Evolutionary conservation across 2,888 invertebrate species (phyloP), one percentile per base, ranked within the genome.

Genomic region (Pteria penguin): DNA sequence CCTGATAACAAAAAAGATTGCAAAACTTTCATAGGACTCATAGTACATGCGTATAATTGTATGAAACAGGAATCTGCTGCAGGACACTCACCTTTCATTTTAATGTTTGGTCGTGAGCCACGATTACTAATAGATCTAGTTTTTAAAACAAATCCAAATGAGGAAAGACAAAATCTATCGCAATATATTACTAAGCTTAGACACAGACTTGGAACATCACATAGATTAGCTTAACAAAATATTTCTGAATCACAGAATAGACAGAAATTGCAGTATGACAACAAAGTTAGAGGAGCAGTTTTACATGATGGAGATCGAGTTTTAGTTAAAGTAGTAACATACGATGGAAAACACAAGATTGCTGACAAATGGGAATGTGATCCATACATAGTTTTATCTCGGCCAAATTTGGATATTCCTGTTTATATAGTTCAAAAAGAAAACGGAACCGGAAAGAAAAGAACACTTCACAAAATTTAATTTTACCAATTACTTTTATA

Each of bases 41-140:
- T 76, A 27, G 72, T 76, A 14, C 69, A 77, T 52, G 60, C 70
- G 5, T 80, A 80, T 33, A 77, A 71, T 31, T 76, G 74, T 45
- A 78, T 57, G 14, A 29, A 33, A 55, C 78, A 82, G 32, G 76
- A 69, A 18, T 45, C n/a, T n/a, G n/a, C 73, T n/a, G 76, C 78
- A 11, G 76, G 71, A 18, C 65, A 65, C 36, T 66, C 78, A 1
- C 82, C 82, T 1, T 82, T 71, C 55, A 76, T 63, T 45, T 32
- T 82, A 2, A 72, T 81, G 70, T 79, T 73, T 62, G 79, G 80
- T 27, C 54, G 79, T 11, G 45, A 69, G n/a, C 79, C 78, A 11
- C 58, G 75, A 8, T 66, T 81, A 24, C 82, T 76, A 11, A 60
- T 79, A 18, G 82, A 80, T 32, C 24, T 70, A 14, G 60, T 62